A percentile compares a stretch with the other conserved stretches of the same genome.
Conservation (phyloP, 2,888 invertebrate genomes). For the Junonia oenone region DNA sequence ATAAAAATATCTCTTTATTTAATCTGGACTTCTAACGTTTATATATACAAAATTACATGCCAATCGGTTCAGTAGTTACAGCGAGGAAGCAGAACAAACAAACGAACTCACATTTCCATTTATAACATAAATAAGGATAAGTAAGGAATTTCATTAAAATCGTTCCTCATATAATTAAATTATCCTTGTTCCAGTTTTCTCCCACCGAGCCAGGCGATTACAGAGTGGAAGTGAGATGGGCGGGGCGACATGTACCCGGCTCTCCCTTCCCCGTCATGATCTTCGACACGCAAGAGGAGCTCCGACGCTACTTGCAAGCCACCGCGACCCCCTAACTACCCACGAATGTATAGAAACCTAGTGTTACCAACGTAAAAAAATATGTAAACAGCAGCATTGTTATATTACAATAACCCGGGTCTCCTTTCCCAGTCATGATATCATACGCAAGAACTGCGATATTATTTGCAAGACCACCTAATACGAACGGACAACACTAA, state of each 20-base stretch:
- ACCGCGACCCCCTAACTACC: slow-evolving; percentile 38
- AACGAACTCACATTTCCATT: no score
- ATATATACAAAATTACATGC: no score
- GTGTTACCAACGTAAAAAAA: background rate
- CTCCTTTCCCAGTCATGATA: slow-evolving; percentile 99
- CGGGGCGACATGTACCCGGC: slow-evolving; percentile 97
- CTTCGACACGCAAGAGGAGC: slow-evolving; percentile 98
- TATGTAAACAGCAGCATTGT: background rate
- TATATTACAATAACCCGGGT: slow-evolving; percentile 94
- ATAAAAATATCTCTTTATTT: no score
- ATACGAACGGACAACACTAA: slow-evolving; percentile 39
- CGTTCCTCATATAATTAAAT: no score
- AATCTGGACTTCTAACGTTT: no score
- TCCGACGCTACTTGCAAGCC: slow-evolving; percentile 83
- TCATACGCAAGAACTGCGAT: slow-evolving; percentile 97
- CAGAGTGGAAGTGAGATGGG: slow-evolving; percentile 95
- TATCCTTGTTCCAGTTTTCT: slow-evolving; percentile 90
- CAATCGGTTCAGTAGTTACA: no score
- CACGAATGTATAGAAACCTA: background rate
- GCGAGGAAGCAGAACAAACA: no score
- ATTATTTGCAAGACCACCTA: slow-evolving; percentile 79
- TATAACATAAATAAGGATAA: no score
- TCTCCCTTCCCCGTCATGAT: slow-evolving; percentile 99
- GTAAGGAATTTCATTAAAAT: no score
- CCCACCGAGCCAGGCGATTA: slow-evolving; percentile 99